Evolutionary conservation across 2,797 vertebrate species (phyloP), one percentile per base, ranked within the genome.

Genomic region (Nyctibius grandis): DNA sequence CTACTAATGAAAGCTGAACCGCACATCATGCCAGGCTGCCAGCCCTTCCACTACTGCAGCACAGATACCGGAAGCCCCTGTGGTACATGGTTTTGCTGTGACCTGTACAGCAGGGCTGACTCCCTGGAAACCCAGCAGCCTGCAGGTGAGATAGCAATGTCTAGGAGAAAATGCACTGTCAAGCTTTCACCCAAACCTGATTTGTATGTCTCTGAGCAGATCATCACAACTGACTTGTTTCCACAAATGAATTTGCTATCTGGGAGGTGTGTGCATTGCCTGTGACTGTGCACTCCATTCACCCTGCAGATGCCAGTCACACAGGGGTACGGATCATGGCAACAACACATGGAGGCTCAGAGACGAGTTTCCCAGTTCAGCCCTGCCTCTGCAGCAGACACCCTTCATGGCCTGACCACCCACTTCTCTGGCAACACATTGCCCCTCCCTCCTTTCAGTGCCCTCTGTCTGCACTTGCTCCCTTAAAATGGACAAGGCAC

Each of bases 251-350:
- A 47, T 65, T 16, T 68, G n/a, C 2, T 48, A n/a, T 36, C 75
- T 76, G 45, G 50, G 15, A 44, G 31, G 28, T 2, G 1, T 2
- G 9, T 2, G 2, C 56, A 72, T 63, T 8, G 0, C 16, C 48
- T 63, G 29, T 28, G 34, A 75, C 42, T 1, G 0, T 21, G 36
- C 18, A 19, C 5, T 3, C 33, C 9, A 16, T 51, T 83, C 56
- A 69, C 40, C 25, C 44, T 9, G 12, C 63, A 80, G 44, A 64
- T 48, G 45, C n/a, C 70, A 70, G 9, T 54, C 25, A 50, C 50
- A 29, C 2, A 8, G 31, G 50, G 34, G 28, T 67, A 29, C 1
- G 5, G 44, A 28, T 31, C 45, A 63, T 2, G 9, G 38, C 1
- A 6, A 57, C 12, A 56, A 74, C 22, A 31, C 5, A 3, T 3